Percentiles rank a stretch among this genome's conserved stretches.
Evolutionary conservation across 2,113 vertebrate genomes (phyloP).

Genomic region (Dromas ardeola): DNA sequence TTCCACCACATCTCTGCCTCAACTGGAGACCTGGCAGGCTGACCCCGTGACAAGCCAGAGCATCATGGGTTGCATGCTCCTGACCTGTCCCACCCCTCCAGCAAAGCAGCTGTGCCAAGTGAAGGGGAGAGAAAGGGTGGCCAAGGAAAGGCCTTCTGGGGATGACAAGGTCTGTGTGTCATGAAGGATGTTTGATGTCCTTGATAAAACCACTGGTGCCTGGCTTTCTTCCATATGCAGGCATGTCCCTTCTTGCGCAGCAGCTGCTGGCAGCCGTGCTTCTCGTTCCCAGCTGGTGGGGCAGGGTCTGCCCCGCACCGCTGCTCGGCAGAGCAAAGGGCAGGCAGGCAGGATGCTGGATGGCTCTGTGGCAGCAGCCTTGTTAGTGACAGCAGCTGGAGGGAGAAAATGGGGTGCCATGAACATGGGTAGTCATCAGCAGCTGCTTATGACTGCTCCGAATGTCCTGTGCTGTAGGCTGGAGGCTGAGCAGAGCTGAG

Average conservation of each 20-base stretch:
- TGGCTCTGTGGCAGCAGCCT: neutral
- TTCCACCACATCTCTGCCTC: neutral
- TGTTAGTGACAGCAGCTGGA: neutral
- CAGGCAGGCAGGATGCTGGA: fast-evolving
- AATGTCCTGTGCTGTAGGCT: neutral
- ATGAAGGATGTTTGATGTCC: neutral
- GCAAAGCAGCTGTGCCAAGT: neutral
- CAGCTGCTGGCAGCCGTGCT: neutral
- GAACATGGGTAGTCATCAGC: neutral
- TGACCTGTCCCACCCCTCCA: neutral
- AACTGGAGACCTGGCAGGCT: neutral
- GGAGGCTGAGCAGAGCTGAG: fast-evolving
- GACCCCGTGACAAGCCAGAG: fast-evolving
- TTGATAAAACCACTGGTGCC: neutral
- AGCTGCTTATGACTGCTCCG: neutral
- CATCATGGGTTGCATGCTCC: fast-evolving
- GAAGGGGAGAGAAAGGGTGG: neutral
- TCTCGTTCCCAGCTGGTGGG: neutral
- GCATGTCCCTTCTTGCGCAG: neutral
- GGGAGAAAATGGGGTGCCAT: neutral
- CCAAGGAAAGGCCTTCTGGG: neutral
- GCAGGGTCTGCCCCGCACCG: fast-evolving
- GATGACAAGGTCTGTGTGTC: neutral
- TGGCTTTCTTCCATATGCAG: neutral
- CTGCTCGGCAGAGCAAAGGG: neutral